Evolutionary conservation across 2,888 invertebrate genomes (phyloP).

Genomic region (Pherbina coryleti): DNA sequence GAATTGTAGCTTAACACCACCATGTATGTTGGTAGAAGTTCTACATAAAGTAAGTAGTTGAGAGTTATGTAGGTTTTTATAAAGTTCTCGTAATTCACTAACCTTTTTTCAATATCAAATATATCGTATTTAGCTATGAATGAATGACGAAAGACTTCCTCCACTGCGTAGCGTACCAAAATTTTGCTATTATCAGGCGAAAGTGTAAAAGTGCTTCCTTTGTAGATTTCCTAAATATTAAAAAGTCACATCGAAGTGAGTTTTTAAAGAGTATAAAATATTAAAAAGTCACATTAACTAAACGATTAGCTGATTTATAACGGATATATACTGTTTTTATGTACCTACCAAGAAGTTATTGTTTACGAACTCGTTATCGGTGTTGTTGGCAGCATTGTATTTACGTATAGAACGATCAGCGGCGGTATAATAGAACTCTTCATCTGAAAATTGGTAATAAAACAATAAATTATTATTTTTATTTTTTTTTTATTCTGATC

Average conservation of each 20-base stretch:
- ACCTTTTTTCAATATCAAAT: constrained; percentile 73
- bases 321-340: neutral
- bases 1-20: constrained; percentile 73
- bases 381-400: constrained; percentile 69
- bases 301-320: neutral
- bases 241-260: neutral
- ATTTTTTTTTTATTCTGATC: too few relatives aligned
- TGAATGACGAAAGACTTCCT: constrained; percentile 75
- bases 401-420: constrained; percentile 62
- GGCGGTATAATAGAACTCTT: constrained; percentile 72
- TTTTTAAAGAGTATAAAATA: too few relatives aligned
- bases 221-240: constrained; percentile 51
- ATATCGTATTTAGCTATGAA: constrained; percentile 75
- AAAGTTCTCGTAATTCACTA: constrained; percentile 49
- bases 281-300: neutral
- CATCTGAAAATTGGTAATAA: constrained; percentile 67
- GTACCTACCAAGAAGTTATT: constrained; percentile 58
- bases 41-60: neutral
- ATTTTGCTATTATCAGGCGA: constrained; percentile 66
- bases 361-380: constrained; percentile 52
- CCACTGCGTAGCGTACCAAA: constrained; percentile 62
- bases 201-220: constrained; percentile 60
- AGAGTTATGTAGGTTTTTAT: neutral
- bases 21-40: constrained; percentile 68
- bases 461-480: neutral